phyloP scores from a whole-genome alignment of 2,888 invertebrate species.

The Papilio demoleus region DNA sequence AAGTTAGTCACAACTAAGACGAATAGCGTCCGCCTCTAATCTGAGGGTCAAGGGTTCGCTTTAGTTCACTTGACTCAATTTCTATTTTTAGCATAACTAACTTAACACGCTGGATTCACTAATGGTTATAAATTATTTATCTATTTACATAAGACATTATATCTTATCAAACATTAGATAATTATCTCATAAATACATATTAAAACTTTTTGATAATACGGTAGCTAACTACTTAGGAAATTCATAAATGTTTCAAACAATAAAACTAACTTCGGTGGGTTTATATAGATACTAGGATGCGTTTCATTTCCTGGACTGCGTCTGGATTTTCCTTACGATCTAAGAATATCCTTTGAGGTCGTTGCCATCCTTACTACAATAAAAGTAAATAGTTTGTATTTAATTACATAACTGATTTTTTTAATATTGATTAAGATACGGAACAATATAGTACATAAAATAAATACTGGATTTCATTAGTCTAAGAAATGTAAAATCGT shows the following conservation, averaged over 20 bases:
- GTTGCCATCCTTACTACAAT: constrained; percentile 20
- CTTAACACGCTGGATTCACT: neutral
- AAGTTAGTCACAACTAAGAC: neutral
- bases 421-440: neutral
- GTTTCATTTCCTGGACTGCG: constrained; percentile 19
- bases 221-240: neutral
- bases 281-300: constrained; percentile 12
- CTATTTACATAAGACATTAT: neutral
- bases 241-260: neutral
- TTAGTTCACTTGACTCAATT: neutral
- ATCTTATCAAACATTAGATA: constrained; percentile 7
- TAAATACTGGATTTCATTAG: neutral
- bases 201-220: neutral
- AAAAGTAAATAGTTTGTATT: constrained; percentile 12
- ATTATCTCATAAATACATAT: neutral
- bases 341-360: constrained; percentile 17
- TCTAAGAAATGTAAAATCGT: neutral
- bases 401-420: neutral
- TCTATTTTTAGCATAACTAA: neutral
- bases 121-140: neutral
- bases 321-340: constrained; percentile 20
- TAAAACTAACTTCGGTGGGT: neutral
- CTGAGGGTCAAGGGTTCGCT: neutral
- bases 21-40: neutral
- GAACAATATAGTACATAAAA: neutral